A percentile compares a stretch with the other conserved stretches of the same genome.
These are phyloP conservation scores for Knipowitschia caucasica DNA, from an alignment of 2,797 vertebrate genomes.

Conservation along the genomic window DNA sequence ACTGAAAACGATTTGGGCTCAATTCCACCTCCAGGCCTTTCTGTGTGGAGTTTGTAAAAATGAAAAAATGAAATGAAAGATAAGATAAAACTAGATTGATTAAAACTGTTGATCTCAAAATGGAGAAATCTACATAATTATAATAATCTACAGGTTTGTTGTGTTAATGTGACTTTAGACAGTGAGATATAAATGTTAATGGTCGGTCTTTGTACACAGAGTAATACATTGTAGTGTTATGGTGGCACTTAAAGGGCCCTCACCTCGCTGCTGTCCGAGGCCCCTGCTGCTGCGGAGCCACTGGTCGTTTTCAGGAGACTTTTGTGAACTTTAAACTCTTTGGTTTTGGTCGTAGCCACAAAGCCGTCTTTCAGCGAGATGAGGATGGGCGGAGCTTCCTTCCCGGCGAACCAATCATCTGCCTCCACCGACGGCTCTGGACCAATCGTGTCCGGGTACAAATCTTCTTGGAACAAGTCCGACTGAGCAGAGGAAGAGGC, in stretches of 20 bases:
- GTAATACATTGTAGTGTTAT: too few species aligned
- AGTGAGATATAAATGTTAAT: too few species aligned
- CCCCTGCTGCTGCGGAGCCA: constrained; percentile 15
- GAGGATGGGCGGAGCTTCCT: constrained; percentile 65
- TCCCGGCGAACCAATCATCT: constrained; percentile 76
- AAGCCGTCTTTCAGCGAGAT: constrained; percentile 80
- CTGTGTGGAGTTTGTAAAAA: too few species aligned
- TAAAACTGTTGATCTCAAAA: too few species aligned
- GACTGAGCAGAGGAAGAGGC: constrained; percentile 52
- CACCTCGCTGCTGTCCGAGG: constrained; percentile 49
- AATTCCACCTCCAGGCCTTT: too few species aligned
- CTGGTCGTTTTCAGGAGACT: constrained; percentile 71
- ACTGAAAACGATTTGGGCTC: too few species aligned
- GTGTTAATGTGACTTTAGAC: too few species aligned
- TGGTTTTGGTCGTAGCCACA: constrained; percentile 69
- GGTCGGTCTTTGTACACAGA: too few species aligned
- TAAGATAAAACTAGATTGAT: too few species aligned
- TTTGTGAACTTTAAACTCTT: constrained; percentile 81
- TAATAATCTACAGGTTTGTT: too few species aligned
- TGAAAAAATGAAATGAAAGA: too few species aligned
- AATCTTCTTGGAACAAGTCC: constrained; percentile 80
- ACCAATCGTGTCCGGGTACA: constrained; percentile 78
- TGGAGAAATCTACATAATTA: too few species aligned
- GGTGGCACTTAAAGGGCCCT: constrained; percentile 18
- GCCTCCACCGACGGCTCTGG: constrained; percentile 77